These are phyloP conservation scores for Leptinotarsa peninsularis DNA, from an alignment of 2,888 invertebrate species.

Conservation along the genomic window DNA sequence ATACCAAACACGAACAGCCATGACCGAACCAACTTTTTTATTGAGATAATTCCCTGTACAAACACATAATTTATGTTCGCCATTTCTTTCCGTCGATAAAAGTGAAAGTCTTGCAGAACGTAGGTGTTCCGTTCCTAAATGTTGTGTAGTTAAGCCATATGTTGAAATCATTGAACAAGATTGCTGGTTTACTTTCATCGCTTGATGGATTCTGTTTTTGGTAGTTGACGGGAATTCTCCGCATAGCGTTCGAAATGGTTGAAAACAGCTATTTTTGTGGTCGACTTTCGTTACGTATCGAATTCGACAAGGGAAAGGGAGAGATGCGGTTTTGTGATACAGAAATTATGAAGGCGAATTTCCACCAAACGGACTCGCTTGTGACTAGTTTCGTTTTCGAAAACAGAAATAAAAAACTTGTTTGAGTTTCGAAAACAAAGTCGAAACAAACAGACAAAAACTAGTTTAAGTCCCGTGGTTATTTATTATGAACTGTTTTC, in stretches of 20 bases:
- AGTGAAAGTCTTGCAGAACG: slow-evolving; percentile 59
- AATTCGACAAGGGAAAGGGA: too few relatives aligned
- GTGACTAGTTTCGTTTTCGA: too few relatives aligned
- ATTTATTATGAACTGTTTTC: too few relatives aligned
- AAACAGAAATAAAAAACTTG: too few relatives aligned
- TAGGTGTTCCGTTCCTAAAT: slow-evolving; percentile 51
- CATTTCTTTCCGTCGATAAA: slow-evolving; percentile 57
- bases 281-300: too few relatives aligned
- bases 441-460: too few relatives aligned
- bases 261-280: background rate
- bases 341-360: too few relatives aligned
- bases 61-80: slow-evolving; percentile 45
- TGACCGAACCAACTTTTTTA: slow-evolving; percentile 20
- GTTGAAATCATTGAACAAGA: slow-evolving; percentile 37
- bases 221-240: background rate
- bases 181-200: slow-evolving; percentile 41
- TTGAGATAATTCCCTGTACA: slow-evolving; percentile 39
- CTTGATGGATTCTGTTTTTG: slow-evolving; percentile 20
- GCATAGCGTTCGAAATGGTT: background rate
- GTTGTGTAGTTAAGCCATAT: slow-evolving; percentile 32
- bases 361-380: too few relatives aligned
- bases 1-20: slow-evolving; percentile 7
- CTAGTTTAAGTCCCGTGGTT: too few relatives aligned
- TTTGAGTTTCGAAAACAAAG: too few relatives aligned
- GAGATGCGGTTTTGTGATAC: too few relatives aligned